Conservation (phyloP, 2,113 vertebrate genomes). For the Podarcis raffonei region DNA sequence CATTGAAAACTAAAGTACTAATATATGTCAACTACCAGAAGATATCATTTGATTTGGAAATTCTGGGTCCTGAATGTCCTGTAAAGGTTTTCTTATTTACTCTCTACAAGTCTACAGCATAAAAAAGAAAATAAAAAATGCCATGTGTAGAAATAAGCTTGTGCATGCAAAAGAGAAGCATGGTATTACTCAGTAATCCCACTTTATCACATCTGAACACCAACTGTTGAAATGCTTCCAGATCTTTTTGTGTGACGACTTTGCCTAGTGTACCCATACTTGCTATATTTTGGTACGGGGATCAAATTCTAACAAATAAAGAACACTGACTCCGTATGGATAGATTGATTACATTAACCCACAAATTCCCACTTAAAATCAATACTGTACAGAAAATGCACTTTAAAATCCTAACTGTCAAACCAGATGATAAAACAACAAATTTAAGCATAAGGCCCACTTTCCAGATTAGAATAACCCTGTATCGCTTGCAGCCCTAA, state of each 20-base stretch:
- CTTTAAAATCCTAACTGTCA: background rate
- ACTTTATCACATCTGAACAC: background rate
- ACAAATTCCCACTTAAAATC: background rate
- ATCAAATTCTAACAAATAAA: background rate
- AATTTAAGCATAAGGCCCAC: background rate
- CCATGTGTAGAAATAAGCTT: slow-evolving; percentile 14
- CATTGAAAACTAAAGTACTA: slow-evolving; percentile 43
- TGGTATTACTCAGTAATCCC: background rate
- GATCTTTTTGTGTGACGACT: background rate
- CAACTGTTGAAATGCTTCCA: background rate
- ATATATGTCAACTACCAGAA: slow-evolving; percentile 36
- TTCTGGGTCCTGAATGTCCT: slow-evolving; percentile 5
- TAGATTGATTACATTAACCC: background rate
- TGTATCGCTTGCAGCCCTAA: background rate
- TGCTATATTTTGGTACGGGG: background rate
- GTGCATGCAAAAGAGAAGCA: background rate
- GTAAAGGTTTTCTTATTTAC: background rate
- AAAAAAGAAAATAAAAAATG: background rate
- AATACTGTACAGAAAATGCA: background rate
- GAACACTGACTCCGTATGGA: background rate
- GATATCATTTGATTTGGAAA: slow-evolving; percentile 23
- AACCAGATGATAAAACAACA: background rate
- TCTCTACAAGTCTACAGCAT: background rate
- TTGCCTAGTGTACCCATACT: background rate
- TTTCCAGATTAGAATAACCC: background rate